Evolutionary conservation across 2,888 invertebrate genomes (phyloP), one percentile per base, ranked within the genome.

Genomic region (Clanis bilineata): DNA sequence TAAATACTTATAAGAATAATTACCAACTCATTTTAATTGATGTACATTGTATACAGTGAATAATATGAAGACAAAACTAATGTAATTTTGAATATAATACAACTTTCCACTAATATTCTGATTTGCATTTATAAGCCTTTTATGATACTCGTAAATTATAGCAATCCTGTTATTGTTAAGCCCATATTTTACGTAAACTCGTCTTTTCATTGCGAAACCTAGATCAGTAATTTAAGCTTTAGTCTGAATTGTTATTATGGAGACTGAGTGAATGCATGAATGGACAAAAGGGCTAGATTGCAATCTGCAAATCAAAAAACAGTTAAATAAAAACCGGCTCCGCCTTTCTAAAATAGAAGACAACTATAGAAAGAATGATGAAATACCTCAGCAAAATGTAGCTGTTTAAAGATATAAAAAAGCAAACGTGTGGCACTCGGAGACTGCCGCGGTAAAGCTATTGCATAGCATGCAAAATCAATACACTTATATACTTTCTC

Each of bases 171-270:
- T 51, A 51, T 51, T 15, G 18, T 23, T 4, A 12, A 5, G 32
- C 18, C 51, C 5, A 51, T 32, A 51, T 51, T 51, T 51, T 32
- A 51, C 18, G 10, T 51, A 51, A 51, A 18, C 32, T 10, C 51
- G 51, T 25, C 28, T 32, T 32, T 32, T 51, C 18, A 32, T 51
- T 51, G 9, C 10, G 15, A 32, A 28, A 18, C 10, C 51, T 28
- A 28, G n/a, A 23, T 45, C 5, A 45, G 21, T 18, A 32, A 51
- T 51, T 51, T 18, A 51, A 21, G 47, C 51, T n/a, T 51, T 32
- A 32, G 32, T 18, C 32, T 51, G 32, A 51, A 51, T 51, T 18
- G 18, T 18, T 21, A 51, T 41, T 41, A 5, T 51, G 32, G 10
- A 51, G 51, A 10, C 10, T 51, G 18, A 51, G 32, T 41, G 7